Evolutionary conservation across 2,888 invertebrate genomes (phyloP), one percentile per base, ranked within the genome.

Genomic region (Philonicus albiceps): DNA sequence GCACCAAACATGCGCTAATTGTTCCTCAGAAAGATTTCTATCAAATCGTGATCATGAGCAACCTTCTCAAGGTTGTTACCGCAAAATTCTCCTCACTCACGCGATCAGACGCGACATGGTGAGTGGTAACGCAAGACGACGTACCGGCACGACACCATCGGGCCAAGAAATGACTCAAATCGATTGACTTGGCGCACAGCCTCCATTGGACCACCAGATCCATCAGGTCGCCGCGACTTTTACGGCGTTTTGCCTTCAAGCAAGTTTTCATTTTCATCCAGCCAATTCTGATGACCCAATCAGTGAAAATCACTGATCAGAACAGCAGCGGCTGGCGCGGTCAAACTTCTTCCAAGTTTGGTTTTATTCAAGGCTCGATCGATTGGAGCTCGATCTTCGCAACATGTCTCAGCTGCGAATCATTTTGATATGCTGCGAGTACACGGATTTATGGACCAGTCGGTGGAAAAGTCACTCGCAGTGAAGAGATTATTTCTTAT

Each of bases 241-340:
- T 78, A 43, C 43, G 78, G 78, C 22, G 78, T 43, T 78, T 78
- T 27, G 43, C 78, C 43, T 78, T 43, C 78, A 22, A 78, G 27
- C 74, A 34, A 40, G 19, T 27, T 78, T 37, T 78, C 16, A 78
- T 78, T 43, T 78, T 27, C 43, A 7, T 78, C 19, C 11, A 30
- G 8, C 64, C 1, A 7, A 78, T 78, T 78, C 40, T 43, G 78
- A 22, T 78, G 40, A 43, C 40, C 78, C 78, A 37, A 78, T 27
- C 43, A 27, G 22, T 22, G 16, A 78, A 43, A 43, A 16, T 78
- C 34, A 19, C 74, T 37, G 74, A 6, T 31, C 74, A 74, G 40
- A 22, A 43, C 16, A 8, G 49, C 40, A 43, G 22, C 40, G 22
- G 40, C 40, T 19, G 34, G 22, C 37, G 76, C 27, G 19, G 78